A percentile compares a stretch with the other conserved stretches of the same genome.
phyloP scores from a whole-genome alignment of 2,113 vertebrate species.

The Talpa occidentalis region DNA sequence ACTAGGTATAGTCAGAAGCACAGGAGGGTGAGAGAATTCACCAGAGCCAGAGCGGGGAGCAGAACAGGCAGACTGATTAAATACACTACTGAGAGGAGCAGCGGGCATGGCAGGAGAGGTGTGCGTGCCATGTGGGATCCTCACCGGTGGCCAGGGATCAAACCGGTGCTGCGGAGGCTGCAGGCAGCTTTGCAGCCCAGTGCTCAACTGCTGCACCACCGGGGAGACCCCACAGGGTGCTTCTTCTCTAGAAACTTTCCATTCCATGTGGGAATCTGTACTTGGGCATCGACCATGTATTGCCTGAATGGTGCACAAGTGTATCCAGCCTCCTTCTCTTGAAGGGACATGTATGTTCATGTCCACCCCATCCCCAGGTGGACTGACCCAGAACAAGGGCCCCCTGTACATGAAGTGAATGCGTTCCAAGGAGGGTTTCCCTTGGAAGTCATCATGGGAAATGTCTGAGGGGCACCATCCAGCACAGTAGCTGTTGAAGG shows the following conservation, averaged over 20 bases:
- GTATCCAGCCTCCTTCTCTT: not conserved
- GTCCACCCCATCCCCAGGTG: not conserved
- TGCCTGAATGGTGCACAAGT: fast-evolving
- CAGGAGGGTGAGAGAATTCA: no score
- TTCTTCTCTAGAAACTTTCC: not conserved
- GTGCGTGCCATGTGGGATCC: no score
- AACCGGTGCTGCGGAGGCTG: no score
- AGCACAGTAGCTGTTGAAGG: not conserved
- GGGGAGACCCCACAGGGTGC: no score
- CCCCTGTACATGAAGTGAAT: not conserved
- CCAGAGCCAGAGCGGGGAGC: no score
- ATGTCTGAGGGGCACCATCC: not conserved
- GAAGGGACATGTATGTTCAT: not conserved
- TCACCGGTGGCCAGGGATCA: no score
- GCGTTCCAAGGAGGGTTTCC: not conserved
- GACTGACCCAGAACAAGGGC: not conserved
- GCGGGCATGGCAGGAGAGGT: no score
- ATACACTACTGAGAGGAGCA: no score
- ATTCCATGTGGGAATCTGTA: not conserved
- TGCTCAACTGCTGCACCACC: no score
- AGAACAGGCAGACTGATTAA: no score
- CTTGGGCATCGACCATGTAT: not conserved
- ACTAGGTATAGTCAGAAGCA: no score
- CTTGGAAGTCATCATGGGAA: not conserved
- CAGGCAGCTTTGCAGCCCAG: no score